Conservation (phyloP, 2,888 invertebrate species). For the Melieria picta region DNA sequence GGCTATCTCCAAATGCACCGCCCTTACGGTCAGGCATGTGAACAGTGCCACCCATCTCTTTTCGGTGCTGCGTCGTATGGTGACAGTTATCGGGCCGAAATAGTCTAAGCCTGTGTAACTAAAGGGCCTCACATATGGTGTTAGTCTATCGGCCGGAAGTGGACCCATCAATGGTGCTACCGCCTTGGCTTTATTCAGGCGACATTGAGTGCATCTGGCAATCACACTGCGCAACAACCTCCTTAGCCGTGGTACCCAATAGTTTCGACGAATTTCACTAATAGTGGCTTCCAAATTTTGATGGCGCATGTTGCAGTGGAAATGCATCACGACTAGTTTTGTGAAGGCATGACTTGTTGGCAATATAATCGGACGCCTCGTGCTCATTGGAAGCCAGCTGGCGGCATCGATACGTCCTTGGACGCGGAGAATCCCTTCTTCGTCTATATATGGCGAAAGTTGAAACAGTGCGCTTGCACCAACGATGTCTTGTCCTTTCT, state of each 20-base stretch:
- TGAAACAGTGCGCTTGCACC: constrained; percentile 4
- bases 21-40: no score
- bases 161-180: constrained; percentile 40
- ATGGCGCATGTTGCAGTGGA: constrained; percentile 35
- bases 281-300: constrained; percentile 40
- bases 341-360: constrained; percentile 32
- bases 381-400: constrained; percentile 32
- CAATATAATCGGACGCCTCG: constrained; percentile 35
- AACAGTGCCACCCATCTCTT: no score
- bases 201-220: constrained; percentile 30
- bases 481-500: not conserved
- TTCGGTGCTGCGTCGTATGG: constrained; percentile 14
- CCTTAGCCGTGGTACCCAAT: constrained; percentile 34
- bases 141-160: constrained; percentile 26
- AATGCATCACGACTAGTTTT: constrained; percentile 17
- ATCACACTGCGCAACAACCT: constrained; percentile 23
- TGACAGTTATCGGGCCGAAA: constrained; percentile 32
- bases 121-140: constrained; percentile 24
- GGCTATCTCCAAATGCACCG: no score
- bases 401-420: constrained; percentile 32
- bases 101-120: constrained; percentile 32
- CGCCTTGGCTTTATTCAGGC: constrained; percentile 26
- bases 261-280: constrained; percentile 20
- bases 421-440: constrained; percentile 15
- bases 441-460: constrained; percentile 18